Base-by-base conservation (phyloP, 2,797 vertebrate genomes). In the Gadopsis marmoratus region DNA sequence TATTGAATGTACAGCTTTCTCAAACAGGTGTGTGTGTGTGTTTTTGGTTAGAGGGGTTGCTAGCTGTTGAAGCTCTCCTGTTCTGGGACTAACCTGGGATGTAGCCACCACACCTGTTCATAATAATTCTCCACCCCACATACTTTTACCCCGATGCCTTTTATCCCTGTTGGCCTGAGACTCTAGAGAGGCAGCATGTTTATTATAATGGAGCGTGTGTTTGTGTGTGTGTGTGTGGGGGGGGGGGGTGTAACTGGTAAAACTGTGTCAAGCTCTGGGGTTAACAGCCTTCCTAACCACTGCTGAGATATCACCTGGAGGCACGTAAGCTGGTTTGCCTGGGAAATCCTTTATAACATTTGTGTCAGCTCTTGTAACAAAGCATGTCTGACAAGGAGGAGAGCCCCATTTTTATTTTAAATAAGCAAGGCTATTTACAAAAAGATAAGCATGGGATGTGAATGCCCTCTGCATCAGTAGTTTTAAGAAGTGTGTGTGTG, bases 261-360 rank as follows among this genome's bases (percentile, higher is more conserved):
- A 56, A 5, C 9, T n/a, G 7, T 4, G 35, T 74, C 21, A 33
- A 31, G 10, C 58, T 64, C 31, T 3, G 4, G 23, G 59, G 39
- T 79, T 26, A 60, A 65, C 71, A 50, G 0, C 19, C 16, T 16
- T 48, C n/a, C 21, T 48, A 1, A 29, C 16, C 37, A 2, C 37
- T 0, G 4, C 29, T 0, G 0, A 56, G 62, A 59, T 51, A 26
- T 48, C 45, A 35, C 23, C 19, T 19, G 6, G 16, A 50, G 62
- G 29, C 39, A 29, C 13, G 35, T 26, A 50, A 89, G 87, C 89
- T 70, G 80, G 85, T 88, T 86, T 77, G 48, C 51, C 73, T 4
- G 29, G n/a, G 17, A 66, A 71, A 60, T n/a, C 55, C 7, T 55
- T 4, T 19, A 33, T 65, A 5, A 50, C 31, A 7, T 41, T 10